These are phyloP conservation scores for Porites evermanni DNA, from an alignment of 92 coral and sea anemone species.

Conservation along the genomic window DNA sequence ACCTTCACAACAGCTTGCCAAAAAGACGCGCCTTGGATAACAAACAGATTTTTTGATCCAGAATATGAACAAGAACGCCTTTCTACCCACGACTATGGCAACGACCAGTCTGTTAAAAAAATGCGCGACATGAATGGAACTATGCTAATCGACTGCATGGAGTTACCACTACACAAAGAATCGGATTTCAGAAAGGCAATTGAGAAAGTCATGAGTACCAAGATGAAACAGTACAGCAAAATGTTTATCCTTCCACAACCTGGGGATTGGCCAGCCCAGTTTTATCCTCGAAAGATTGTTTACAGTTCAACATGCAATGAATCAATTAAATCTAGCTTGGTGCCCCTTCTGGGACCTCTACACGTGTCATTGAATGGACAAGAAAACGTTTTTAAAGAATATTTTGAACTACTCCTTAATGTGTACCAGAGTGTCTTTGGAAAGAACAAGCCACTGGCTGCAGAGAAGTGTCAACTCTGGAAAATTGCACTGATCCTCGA, in stretches of 20 bases:
- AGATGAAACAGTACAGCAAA: neutral
- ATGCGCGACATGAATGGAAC: neutral
- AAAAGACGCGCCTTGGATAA: neutral
- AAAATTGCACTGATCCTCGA: neutral
- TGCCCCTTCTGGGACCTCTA: neutral
- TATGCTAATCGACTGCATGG: neutral
- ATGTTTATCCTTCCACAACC: neutral
- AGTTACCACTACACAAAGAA: neutral
- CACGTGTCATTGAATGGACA: neutral
- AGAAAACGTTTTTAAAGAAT: neutral
- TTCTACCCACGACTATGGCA: neutral
- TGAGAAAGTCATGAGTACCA: neutral
- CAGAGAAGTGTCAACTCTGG: neutral
- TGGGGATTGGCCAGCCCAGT: slow-evolving; percentile 2
- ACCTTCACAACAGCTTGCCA: neutral
- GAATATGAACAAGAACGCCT: neutral
- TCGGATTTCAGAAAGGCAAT: neutral
- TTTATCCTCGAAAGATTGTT: neutral
- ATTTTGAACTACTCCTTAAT: neutral
- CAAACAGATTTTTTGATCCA: neutral
- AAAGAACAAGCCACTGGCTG: neutral
- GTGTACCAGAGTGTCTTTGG: neutral
- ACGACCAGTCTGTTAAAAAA: neutral
- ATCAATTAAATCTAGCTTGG: neutral
- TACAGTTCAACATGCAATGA: neutral